Conservation (phyloP, 2,797 vertebrate genomes). For the Micropoecilia bifurca region DNA sequence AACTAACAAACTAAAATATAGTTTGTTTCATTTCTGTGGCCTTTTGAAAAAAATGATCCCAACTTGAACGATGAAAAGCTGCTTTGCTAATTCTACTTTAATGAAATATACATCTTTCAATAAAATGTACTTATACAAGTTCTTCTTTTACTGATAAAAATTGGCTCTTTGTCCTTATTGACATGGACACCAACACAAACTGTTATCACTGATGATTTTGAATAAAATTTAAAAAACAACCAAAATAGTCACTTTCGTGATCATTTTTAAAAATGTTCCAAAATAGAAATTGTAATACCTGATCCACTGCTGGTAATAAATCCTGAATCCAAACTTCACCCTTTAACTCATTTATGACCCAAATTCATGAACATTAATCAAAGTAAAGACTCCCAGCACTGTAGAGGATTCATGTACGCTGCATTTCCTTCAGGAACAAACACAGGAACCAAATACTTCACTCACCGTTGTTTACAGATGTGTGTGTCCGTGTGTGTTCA, state of each 20-base stretch:
- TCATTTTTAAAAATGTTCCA: not conserved
- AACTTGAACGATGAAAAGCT: no score
- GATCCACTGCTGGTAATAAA: not conserved
- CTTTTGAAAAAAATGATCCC: not conserved
- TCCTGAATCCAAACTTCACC: not conserved
- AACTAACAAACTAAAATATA: not conserved
- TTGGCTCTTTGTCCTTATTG: not conserved
- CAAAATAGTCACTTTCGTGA: not conserved
- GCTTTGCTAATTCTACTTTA: not conserved
- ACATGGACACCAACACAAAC: not conserved
- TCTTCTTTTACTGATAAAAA: not conserved
- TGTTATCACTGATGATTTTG: not conserved
- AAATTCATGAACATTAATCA: not conserved
- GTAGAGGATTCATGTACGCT: not conserved
- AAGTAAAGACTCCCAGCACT: not conserved
- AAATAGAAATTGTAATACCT: no score
- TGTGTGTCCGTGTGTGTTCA: constrained; percentile 37
- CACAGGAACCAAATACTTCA: constrained; percentile 33
- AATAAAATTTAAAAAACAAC: not conserved
- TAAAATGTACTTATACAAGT: not conserved
- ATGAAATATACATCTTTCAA: not conserved
- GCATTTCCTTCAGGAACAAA: constrained; percentile 8
- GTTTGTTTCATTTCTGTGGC: not conserved
- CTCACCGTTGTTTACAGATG: constrained; percentile 10
- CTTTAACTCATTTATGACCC: not conserved